Evolutionary conservation across 1,140 invertebrate species (phyloP).

Genomic region (Pachypeltis micranthus): DNA sequence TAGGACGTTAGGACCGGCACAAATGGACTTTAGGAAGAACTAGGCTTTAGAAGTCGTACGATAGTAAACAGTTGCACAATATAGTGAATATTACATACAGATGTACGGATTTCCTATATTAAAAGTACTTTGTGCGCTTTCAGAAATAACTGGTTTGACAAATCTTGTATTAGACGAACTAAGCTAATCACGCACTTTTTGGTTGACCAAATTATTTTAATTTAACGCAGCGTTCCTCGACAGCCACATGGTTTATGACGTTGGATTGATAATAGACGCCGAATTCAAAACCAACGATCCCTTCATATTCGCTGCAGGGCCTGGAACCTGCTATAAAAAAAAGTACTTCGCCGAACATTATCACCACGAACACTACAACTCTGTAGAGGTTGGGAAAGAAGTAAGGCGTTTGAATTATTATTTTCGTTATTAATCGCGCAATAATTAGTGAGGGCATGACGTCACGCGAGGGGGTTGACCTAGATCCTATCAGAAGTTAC

Average conservation of each 20-base stretch:
- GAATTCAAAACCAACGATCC: slow-evolving; percentile 57
- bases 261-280: slow-evolving; percentile 52
- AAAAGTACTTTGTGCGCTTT: too few species aligned
- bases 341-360: slow-evolving; percentile 37
- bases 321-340: slow-evolving; percentile 48
- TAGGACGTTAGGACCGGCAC: too few species aligned
- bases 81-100: too few species aligned
- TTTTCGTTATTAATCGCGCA: too few species aligned
- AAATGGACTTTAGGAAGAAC: too few species aligned
- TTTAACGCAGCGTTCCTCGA: slow-evolving; percentile 45
- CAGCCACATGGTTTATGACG: slow-evolving; percentile 56
- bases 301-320: slow-evolving; percentile 52
- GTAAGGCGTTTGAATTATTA: too few species aligned
- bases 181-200: background rate
- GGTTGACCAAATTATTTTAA: slow-evolving; percentile 29
- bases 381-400: slow-evolving; percentile 42
- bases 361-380: slow-evolving; percentile 40
- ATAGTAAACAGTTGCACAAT: too few species aligned
- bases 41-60: too few species aligned
- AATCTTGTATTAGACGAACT: background rate
- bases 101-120: too few species aligned
- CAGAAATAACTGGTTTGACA: background rate
- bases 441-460: too few species aligned
- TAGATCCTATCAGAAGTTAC: too few species aligned
- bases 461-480: too few species aligned